Evolutionary conservation across 2,888 invertebrate species (phyloP).

Genomic region (Lasiommata megera): DNA sequence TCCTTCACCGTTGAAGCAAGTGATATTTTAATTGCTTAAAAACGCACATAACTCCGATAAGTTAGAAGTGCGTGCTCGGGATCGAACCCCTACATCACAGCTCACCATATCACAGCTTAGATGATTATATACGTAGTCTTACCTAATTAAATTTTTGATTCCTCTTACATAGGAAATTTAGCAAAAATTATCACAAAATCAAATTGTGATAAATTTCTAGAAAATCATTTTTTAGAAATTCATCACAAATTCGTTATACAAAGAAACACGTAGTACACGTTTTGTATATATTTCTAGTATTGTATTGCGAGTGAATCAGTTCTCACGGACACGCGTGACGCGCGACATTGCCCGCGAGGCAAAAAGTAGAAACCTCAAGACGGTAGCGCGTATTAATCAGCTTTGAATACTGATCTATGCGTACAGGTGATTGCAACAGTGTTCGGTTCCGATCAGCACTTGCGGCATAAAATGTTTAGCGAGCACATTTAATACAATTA

Average conservation of each 20-base stretch:
- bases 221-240: no score
- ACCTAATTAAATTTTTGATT: not conserved
- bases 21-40: no score
- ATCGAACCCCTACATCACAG: no score
- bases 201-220: not conserved
- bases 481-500: no score
- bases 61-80: no score
- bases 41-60: no score
- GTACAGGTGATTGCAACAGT: slow-evolving; percentile 43
- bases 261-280: slow-evolving; percentile 11
- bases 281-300: slow-evolving; percentile 8
- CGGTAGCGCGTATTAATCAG: slow-evolving; percentile 69
- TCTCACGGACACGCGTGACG: slow-evolving; percentile 71
- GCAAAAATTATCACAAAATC: not conserved
- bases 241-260: not conserved
- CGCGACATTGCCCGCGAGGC: slow-evolving; percentile 28
- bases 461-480: no score
- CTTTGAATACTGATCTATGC: slow-evolving; percentile 28
- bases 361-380: slow-evolving; percentile 42
- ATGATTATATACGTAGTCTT: no score
- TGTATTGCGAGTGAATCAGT: slow-evolving; percentile 37
- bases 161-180: no score
- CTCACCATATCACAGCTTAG: no score
- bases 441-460: not conserved
- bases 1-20: no score